phyloP scores from a whole-genome alignment of 2,888 invertebrate species.

The Lathronympha strigana region DNA sequence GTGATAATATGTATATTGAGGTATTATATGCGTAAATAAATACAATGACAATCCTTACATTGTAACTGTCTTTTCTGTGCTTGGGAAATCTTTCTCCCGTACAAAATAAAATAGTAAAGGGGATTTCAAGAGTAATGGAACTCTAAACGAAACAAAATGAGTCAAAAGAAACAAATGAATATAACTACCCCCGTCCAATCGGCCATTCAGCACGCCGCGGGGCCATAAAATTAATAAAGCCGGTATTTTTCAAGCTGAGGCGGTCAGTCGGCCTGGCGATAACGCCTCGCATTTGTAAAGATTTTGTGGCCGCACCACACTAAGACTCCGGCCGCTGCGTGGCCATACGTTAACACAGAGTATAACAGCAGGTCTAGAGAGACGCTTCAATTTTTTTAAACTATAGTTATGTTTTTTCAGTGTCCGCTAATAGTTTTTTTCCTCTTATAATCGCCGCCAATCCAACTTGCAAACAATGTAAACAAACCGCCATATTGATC shows the following conservation, averaged over 20 bases:
- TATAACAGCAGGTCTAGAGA: conserved; percentile 44
- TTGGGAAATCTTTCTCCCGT: not conserved
- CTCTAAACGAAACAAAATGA: conserved; percentile 23
- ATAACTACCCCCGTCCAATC: conserved; percentile 63
- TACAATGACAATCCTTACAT: no score
- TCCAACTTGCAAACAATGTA: no score
- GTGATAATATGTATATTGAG: no score
- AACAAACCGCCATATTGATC: no score
- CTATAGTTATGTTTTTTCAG: not conserved
- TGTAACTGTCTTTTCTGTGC: not conserved
- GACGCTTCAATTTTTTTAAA: conserved; percentile 2
- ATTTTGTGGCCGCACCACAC: conserved; percentile 74
- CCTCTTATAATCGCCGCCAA: no score
- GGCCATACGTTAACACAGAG: conserved; percentile 70
- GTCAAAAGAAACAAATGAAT: conserved; percentile 45
- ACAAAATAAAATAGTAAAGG: not conserved
- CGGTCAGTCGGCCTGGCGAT: conserved; percentile 82
- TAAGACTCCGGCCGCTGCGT: conserved; percentile 64
- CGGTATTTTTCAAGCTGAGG: conserved; percentile 83
- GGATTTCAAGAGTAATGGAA: conserved; percentile 14
- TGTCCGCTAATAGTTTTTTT: no score
- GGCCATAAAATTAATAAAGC: conserved; percentile 84
- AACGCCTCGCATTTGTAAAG: conserved; percentile 82
- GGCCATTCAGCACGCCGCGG: conserved; percentile 80
- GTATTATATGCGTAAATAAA: no score